These are phyloP conservation scores for Hapalemur alaotrensis DNA, from an alignment of 2,797 vertebrate species.

Conservation along the genomic window DNA sequence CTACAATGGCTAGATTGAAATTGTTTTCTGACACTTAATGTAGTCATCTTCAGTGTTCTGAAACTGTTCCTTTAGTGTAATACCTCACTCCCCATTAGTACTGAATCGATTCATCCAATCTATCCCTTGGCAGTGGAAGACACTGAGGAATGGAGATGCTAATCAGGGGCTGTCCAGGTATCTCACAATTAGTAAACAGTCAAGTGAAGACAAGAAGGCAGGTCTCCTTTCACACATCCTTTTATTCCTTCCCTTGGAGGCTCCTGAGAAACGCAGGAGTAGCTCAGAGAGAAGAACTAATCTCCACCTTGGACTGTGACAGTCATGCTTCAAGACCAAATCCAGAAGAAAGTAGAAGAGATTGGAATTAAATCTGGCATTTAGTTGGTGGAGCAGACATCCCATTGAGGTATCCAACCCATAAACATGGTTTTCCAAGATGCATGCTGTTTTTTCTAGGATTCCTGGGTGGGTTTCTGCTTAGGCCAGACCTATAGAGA, in stretches of 20 bases:
- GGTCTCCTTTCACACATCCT: not conserved
- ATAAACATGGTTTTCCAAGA: slow-evolving; percentile 5
- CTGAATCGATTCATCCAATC: no score
- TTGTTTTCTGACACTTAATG: not conserved
- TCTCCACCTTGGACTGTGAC: not conserved
- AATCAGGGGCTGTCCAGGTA: not conserved
- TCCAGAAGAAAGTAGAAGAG: not conserved
- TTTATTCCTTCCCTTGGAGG: not conserved
- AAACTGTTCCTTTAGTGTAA: not conserved
- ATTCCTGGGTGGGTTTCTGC: not conserved
- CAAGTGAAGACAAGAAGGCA: not conserved
- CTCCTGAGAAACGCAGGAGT: not conserved
- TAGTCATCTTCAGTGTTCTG: not conserved
- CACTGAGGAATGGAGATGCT: not conserved
- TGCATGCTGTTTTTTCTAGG: slow-evolving; percentile 4
- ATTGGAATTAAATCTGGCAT: slow-evolving; percentile 14
- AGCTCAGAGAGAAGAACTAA: not conserved
- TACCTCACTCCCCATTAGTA: not conserved
- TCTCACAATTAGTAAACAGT: not conserved
- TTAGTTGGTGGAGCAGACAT: not conserved
- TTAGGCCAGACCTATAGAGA: not conserved
- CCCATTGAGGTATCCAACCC: not conserved
- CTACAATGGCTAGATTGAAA: not conserved
- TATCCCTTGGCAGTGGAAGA: no score
- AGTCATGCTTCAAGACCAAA: not conserved